Evolutionary conservation across 2,797 vertebrate genomes (phyloP), one percentile per base, ranked within the genome.

Genomic region (Neopelma chrysocephalum): DNA sequence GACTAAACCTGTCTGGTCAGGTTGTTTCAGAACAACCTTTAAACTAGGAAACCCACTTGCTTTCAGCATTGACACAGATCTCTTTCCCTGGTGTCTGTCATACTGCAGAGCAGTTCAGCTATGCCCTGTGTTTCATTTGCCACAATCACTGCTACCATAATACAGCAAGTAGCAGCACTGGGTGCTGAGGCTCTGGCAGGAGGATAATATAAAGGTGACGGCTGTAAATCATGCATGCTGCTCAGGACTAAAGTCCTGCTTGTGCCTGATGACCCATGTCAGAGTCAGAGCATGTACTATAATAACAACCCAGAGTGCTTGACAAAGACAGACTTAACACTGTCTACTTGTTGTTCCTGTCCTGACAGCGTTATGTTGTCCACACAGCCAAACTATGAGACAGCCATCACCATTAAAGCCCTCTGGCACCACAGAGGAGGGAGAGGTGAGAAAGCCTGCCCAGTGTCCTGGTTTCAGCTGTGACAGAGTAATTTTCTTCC

Each of bases 191-290:
- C 66, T 57, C 47, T 68, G 64, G 53, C n/a, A 89, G 68, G 26
- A 91, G 42, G 51, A 45, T 38, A 77, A 78, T 61, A 53, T 18
- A 77, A 90, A 93, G 68, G 72, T 88, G 88, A 83, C 68, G 87
- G 88, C 82, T 75, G 70, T 83, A 96, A 94, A 93, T 84, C 82
- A 95, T 38, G 62, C 21, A 0, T 85, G 81, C 42, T 92, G 50
- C 69, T 69, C 58, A 27, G 66, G 87, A 88, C 71, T 73, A 65
- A 95, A 89, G 81, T 92, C 66, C 89, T 57, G 50, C 76, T 94
- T 70, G 40, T 72, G 83, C 27, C 56, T 10, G 4, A 75, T 73
- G 92, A 96, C 87, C 78, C 12, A 0, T 90, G 85, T 50, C 38
- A 50, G 81, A 90, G 70, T 47, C 57, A 73, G 75, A 82, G 20